These are phyloP conservation scores for Python bivittatus DNA, from an alignment of 2,113 vertebrate genomes.

Conservation along the genomic window DNA sequence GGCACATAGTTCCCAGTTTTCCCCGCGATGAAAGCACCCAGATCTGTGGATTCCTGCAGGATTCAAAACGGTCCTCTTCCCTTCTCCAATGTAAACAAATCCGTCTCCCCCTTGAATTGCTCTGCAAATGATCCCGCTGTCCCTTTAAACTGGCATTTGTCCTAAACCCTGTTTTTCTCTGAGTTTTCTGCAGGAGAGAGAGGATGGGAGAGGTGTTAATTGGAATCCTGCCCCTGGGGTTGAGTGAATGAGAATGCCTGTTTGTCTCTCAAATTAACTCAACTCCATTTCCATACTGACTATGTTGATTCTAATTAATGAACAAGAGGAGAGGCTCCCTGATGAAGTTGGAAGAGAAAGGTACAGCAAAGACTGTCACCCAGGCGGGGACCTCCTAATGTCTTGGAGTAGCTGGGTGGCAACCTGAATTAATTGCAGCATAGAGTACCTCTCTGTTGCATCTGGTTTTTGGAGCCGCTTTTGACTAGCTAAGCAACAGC, in stretches of 20 bases:
- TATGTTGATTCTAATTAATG: conserved; percentile 28
- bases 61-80: neutral
- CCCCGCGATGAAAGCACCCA: too few species aligned
- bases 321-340: neutral
- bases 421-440: neutral
- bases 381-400: neutral
- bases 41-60: neutral
- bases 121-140: neutral
- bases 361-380: neutral
- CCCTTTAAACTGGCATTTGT: neutral
- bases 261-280: conserved; percentile 26
- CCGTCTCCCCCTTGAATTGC: too few species aligned
- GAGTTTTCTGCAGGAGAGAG: neutral
- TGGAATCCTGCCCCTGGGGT: neutral
- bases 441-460: neutral
- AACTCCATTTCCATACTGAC: neutral
- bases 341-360: neutral
- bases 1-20: too few species aligned
- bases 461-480: neutral
- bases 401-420: too few species aligned
- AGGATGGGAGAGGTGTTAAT: conserved; percentile 1
- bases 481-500: neutral
- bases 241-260: neutral
- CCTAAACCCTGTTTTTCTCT: neutral
- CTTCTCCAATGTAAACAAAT: neutral